Conservation (phyloP, 2,113 vertebrate species). For the Cavia aperea region DNA sequence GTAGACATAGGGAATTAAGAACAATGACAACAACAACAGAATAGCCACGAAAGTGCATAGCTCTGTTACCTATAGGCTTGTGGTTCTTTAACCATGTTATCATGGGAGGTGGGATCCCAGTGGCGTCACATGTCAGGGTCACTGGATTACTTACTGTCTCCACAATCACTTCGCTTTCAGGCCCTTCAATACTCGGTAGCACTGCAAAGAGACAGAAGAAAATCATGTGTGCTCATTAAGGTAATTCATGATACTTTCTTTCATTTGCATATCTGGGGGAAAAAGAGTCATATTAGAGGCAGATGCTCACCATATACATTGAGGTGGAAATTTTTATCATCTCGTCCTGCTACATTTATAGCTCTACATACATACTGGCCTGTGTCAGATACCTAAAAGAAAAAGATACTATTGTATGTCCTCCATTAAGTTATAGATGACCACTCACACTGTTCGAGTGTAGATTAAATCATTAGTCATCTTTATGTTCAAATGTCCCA, state of each 20-base stretch:
- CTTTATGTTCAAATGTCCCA: constrained; percentile 48
- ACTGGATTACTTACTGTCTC: constrained; percentile 89
- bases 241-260: constrained; percentile 5
- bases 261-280: constrained; percentile 61
- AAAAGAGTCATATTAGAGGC: constrained; percentile 61
- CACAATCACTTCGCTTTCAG: constrained; percentile 77
- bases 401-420: constrained; percentile 69
- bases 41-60: not conserved
- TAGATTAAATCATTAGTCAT: constrained; percentile 62
- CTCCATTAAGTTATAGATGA: constrained; percentile 58
- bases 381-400: constrained; percentile 90
- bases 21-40: not conserved
- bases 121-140: constrained; percentile 87
- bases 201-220: constrained; percentile 77
- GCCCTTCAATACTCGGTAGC: constrained; percentile 89
- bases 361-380: constrained; percentile 96
- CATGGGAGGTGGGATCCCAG: constrained; percentile 89
- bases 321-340: constrained; percentile 96
- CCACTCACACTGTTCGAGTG: constrained; percentile 49
- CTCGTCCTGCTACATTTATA: constrained; percentile 90
- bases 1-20: not conserved
- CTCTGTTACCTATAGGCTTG: constrained; percentile 81
- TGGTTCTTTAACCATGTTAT: constrained; percentile 92
- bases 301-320: constrained; percentile 88
- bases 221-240: not conserved